These are phyloP conservation scores for Gryon sp. DNA, from an alignment of 1,140 invertebrate species.

Conservation along the genomic window DNA sequence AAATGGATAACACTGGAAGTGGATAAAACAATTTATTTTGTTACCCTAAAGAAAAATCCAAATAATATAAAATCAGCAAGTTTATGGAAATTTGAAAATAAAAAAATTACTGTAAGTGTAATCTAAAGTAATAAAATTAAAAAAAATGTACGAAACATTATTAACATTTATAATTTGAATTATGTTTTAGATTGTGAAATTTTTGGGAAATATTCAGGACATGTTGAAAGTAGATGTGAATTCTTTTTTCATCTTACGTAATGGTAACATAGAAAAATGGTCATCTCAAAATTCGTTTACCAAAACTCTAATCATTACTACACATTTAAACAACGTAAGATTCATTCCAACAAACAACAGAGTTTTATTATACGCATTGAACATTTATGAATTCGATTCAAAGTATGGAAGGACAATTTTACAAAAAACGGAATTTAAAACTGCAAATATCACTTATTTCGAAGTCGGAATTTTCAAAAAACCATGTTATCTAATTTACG, in stretches of 20 bases:
- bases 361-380: not conserved
- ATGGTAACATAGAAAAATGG: conserved; percentile 40
- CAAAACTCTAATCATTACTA: not conserved
- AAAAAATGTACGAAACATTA: no score
- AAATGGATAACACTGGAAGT: conserved; percentile 69
- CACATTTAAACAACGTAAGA: not conserved
- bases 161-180: no score
- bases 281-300: conserved; percentile 44
- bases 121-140: conserved; percentile 5
- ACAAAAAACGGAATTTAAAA: conserved; percentile 31
- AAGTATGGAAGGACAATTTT: not conserved
- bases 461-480: conserved; percentile 59
- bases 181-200: conserved; percentile 60
- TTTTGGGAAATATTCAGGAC: conserved; percentile 58
- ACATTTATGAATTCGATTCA: conserved; percentile 10
- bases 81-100: conserved; percentile 74
- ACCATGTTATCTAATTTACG: conserved; percentile 62
- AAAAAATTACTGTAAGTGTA: conserved; percentile 62
- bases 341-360: conserved; percentile 18
- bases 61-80: conserved; percentile 66
- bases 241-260: conserved; percentile 42
- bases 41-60: conserved; percentile 61
- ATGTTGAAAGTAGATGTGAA: conserved; percentile 48
- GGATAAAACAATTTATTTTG: conserved; percentile 69
- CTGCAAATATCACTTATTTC: conserved; percentile 35